Evolutionary conservation across 2,888 invertebrate species (phyloP), one percentile per base, ranked within the genome.

Genomic region (Brachypterus glaber): DNA sequence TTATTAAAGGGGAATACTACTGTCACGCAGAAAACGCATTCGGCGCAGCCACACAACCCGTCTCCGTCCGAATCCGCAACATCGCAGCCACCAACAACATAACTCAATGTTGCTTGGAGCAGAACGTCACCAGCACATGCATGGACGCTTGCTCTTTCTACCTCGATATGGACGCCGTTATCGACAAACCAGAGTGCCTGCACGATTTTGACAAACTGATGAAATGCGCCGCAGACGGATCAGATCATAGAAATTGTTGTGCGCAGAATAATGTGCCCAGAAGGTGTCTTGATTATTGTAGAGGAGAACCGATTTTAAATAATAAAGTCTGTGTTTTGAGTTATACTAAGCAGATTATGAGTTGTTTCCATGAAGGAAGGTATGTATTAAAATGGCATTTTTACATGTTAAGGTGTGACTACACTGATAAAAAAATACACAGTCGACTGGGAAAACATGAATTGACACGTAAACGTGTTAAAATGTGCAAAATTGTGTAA

Each of bases 11-110:
- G 0, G 83, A 84, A 46, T 89, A 87, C 61, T 86, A 76, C 66
- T 89, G 88, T 47, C 83, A 85, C 59, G 87, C 88, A 0, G 84
- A 86, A 63, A 89, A 89, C 59, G 79, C 82, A 0, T 82, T 85
- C 52, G 88, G 27, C 1, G 76, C 76, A 45, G 73, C 77, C 0
- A 73, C 83, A 3, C 71, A 78, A 35, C 79, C 84, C 0, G 84
- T 84, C 0, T 82, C 82, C 0, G 83, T 84, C 3, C 40, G 83
- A 16, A 72, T 84, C 32, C 65, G 84, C 21, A 77, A 76, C 30
- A 67, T 72, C 1, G 72, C 73, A 0, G 72, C 76, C 0, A 70
- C 77, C 8, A 76, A 75, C 51, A 85, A 86, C 52, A 78, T 86
- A 16, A 81, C 82, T 0, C 79, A 83, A 49, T 91, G 91, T 58